Evolutionary conservation across 2,888 invertebrate genomes (phyloP).

Genomic region (Polydrusus tereticollis): DNA sequence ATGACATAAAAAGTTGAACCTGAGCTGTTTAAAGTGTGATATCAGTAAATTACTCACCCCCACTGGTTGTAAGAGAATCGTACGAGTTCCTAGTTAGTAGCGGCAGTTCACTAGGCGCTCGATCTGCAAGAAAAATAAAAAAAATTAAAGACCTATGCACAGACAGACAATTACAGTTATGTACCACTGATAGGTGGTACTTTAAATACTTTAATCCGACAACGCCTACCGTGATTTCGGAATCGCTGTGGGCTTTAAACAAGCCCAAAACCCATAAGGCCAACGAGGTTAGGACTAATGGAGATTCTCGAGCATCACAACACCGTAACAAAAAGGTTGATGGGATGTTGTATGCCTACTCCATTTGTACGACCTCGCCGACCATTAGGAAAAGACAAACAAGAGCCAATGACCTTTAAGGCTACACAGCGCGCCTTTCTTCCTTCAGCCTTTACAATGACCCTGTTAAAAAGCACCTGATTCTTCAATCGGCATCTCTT

Average conservation of each 20-base stretch:
- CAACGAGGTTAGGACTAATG: constrained; percentile 3
- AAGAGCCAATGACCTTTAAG: constrained; percentile 48
- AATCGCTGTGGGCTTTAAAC: constrained; percentile 42
- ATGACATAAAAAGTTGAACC: no score
- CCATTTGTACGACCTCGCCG: constrained; percentile 19
- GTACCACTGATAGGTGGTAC: constrained; percentile 2
- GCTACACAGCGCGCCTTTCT: constrained; percentile 38
- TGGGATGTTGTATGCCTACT: neutral
- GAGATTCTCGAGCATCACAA: neutral
- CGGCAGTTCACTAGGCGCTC: constrained; percentile 78
- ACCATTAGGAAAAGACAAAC: constrained; percentile 42
- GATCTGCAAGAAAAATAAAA: constrained; percentile 69
- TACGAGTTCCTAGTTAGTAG: constrained; percentile 74
- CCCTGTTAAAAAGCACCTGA: constrained; percentile 45
- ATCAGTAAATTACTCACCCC: constrained; percentile 76
- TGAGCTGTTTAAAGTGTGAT: no score
- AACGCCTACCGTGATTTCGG: constrained; percentile 40
- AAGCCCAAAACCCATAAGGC: constrained; percentile 40
- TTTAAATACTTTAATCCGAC: constrained; percentile 22
- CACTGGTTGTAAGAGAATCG: constrained; percentile 85
- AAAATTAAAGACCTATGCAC: neutral
- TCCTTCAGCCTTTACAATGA: constrained; percentile 40
- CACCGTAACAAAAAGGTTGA: neutral
- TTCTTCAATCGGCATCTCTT: constrained; percentile 6
- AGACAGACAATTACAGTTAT: constrained; percentile 9